Percentiles rank a stretch among this genome's conserved stretches.
Conservation (phyloP, 2,888 invertebrate genomes). For the Meta bourneti region DNA sequence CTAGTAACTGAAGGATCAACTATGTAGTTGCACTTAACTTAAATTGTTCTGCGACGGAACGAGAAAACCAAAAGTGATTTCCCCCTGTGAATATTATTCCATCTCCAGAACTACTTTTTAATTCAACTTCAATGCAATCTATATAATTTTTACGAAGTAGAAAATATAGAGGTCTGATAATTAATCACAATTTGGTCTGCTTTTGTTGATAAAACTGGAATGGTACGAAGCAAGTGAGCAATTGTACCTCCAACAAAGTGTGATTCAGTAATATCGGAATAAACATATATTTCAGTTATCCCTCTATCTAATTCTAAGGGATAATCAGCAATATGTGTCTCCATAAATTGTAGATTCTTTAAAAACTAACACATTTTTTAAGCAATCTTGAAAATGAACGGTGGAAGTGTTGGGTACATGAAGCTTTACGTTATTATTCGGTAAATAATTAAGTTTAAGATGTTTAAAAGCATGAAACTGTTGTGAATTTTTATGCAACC, state of each 20-base stretch:
- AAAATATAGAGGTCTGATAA: slow-evolving; percentile 41
- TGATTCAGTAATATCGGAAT: slow-evolving; percentile 27
- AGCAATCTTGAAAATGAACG: background rate
- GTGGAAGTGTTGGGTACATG: background rate
- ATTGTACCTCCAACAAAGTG: slow-evolving; percentile 22
- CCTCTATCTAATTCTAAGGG: slow-evolving; percentile 39
- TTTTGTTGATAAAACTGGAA: slow-evolving; percentile 8
- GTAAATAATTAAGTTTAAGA: background rate
- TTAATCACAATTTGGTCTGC: slow-evolving; percentile 45
- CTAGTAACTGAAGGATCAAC: background rate
- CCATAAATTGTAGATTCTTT: background rate
- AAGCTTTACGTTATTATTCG: slow-evolving; percentile 14
- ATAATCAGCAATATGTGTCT: slow-evolving; percentile 20
- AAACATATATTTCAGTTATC: slow-evolving; percentile 56
- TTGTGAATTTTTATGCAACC: background rate
- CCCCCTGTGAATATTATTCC: slow-evolving; percentile 29
- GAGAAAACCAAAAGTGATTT: slow-evolving; percentile 35
- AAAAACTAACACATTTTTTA: slow-evolving; percentile 33
- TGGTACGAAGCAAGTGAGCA: slow-evolving; percentile 7
- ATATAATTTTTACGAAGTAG: slow-evolving; percentile 23
- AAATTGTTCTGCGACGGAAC: slow-evolving; percentile 35
- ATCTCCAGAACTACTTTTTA: too few relatives aligned
- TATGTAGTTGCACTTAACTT: background rate
- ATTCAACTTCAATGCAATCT: slow-evolving; percentile 34
- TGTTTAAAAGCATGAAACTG: slow-evolving; percentile 28